phyloP scores from a whole-genome alignment of 2,797 vertebrate species.

The Coluber constrictor region DNA sequence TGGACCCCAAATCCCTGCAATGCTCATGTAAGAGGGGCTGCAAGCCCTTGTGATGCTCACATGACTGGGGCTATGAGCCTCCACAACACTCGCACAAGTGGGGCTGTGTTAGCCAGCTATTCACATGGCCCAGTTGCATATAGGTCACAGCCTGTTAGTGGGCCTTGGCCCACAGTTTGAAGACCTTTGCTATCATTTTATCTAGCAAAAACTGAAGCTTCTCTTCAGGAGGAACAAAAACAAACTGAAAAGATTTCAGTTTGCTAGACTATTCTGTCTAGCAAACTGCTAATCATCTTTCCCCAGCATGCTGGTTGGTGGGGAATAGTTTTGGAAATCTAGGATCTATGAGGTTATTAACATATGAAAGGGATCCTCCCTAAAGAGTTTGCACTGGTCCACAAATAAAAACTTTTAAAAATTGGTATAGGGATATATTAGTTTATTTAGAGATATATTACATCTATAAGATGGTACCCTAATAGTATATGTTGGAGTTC shows the following conservation, averaged over 20 bases:
- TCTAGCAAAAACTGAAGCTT: not conserved
- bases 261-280: not conserved
- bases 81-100: too few species aligned
- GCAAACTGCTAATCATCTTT: not conserved
- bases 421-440: not conserved
- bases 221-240: not conserved
- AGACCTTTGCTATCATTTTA: not conserved
- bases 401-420: not conserved
- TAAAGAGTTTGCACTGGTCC: not conserved
- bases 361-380: not conserved
- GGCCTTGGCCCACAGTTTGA: too few species aligned
- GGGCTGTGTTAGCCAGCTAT: too few species aligned
- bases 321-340: not conserved
- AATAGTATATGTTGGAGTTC: not conserved
- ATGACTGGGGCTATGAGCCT: too few species aligned
- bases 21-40: too few species aligned
- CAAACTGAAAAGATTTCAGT: not conserved
- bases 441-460: not conserved
- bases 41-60: too few species aligned
- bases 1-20: too few species aligned
- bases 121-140: too few species aligned
- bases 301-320: not conserved
- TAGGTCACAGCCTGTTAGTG: rapidly evolving
- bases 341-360: not conserved
- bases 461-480: not conserved